Evolutionary conservation across 2,888 invertebrate genomes (phyloP), one percentile per base, ranked within the genome.

Genomic region (Lepeophtheirus nordmannii): DNA sequence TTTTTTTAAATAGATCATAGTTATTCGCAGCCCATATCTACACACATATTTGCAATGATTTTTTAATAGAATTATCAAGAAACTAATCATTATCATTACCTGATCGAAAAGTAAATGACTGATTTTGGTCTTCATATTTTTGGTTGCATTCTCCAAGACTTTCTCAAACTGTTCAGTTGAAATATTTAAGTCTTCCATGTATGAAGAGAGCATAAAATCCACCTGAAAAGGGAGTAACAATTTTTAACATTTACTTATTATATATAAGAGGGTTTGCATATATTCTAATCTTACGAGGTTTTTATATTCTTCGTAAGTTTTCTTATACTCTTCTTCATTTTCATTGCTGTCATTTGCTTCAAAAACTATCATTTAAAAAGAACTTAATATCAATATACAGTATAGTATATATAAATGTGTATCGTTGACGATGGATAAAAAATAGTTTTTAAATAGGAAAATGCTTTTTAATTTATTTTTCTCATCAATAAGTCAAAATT

Each of bases 121-220:
- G 72, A 82, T 81, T 62, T 79, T 77, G 41, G 80, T 73, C 76
- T 79, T 41, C 72, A 70, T 79, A 77, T 67, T 75, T 73, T n/a
- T 77, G 1, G 70, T 68, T 10, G 71, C 71, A 67, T 71, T 69
- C 23, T 68, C 68, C 72, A 89, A 90, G 10, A 89, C 89, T 62
- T 82, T 79, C 75, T 89, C 88, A 73, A 91, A 89, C 74, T 92
- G 89, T 70, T 89, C 86, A 0, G 89, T 84, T 0, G 85, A 83
- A 70, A 93, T 89, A 60, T 87, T 86, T 74, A 91, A 85, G 72
- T 93, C 93, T 71, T 90, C 89, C 86, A 91, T 90, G 73, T 90
- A 92, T 67, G 87, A 89, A 58, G 89, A 87, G 58, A 93, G 78
- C 83, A 93, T 85, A 67, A 85, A 82, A 73, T 91, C 91, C n/a